phyloP scores from a whole-genome alignment of 2,113 vertebrate genomes.

The Gallinago jamesoni region DNA sequence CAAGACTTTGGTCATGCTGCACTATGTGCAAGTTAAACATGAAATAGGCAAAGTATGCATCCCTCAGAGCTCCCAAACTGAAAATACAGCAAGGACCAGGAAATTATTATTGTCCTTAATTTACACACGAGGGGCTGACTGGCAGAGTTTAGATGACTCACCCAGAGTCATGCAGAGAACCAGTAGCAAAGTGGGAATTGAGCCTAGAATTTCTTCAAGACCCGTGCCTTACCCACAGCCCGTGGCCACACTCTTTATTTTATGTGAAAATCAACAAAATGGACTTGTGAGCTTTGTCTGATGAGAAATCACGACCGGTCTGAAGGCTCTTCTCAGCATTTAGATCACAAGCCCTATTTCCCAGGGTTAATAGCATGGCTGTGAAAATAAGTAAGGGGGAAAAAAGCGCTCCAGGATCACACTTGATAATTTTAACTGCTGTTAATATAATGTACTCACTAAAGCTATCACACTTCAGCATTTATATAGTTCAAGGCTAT shows the following conservation, averaged over 20 bases:
- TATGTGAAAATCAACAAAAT: slow-evolving; percentile 1
- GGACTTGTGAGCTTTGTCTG: background rate
- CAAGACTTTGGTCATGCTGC: background rate
- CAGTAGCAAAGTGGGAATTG: slow-evolving; percentile 15
- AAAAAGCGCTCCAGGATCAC: background rate
- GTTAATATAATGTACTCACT: slow-evolving; percentile 34
- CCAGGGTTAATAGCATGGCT: background rate
- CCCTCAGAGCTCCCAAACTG: background rate
- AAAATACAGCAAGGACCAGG: background rate
- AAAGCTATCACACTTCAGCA: background rate
- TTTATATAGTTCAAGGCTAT: slow-evolving; percentile 21
- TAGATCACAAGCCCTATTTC: slow-evolving; percentile 1
- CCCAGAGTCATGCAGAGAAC: background rate
- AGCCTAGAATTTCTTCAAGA: slow-evolving; percentile 20
- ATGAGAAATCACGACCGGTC: background rate
- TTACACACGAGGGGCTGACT: background rate
- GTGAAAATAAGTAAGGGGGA: background rate
- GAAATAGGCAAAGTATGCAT: background rate
- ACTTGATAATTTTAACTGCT: slow-evolving; percentile 13
- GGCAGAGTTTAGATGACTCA: slow-evolving; percentile 30
- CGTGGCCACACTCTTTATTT: background rate
- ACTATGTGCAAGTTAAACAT: slow-evolving; percentile 2
- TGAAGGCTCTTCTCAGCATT: background rate
- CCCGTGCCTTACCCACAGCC: background rate
- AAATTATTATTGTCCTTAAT: slow-evolving; percentile 12